Conservation (phyloP, 2,797 vertebrate genomes). For the Anas georgica region DNA sequence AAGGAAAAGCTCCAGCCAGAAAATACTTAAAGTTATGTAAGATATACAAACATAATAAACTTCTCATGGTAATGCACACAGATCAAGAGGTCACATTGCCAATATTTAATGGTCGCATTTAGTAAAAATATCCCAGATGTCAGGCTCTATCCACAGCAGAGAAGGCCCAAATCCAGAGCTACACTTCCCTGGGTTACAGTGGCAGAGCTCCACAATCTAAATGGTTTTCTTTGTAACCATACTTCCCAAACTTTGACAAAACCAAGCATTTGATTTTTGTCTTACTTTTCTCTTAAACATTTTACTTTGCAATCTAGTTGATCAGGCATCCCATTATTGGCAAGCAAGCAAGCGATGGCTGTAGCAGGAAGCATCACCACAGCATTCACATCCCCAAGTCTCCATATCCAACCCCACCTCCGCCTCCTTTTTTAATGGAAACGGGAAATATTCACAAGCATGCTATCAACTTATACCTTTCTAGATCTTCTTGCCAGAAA, state of each 20-base stretch:
- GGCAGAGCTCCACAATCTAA: neutral
- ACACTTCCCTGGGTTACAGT: neutral
- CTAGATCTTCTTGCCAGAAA: neutral
- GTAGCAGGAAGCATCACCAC: neutral
- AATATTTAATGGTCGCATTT: neutral
- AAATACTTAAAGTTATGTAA: neutral
- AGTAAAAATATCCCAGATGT: neutral
- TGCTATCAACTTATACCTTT: neutral
- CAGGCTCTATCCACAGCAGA: neutral
- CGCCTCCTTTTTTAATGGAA: neutral
- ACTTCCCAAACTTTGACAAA: neutral
- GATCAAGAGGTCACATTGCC: neutral
- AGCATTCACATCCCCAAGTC: neutral
- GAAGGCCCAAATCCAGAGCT: neutral
- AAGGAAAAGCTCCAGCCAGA: neutral
- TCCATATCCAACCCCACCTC: neutral
- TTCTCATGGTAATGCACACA: neutral
- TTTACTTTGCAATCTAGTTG: neutral
- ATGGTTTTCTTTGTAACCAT: neutral
- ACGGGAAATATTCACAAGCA: neutral
- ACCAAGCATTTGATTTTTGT: neutral
- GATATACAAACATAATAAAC: neutral
- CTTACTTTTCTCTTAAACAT: no score
- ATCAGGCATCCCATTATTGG: neutral
- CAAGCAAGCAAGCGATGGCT: neutral